phyloP scores from a whole-genome alignment of 2,797 vertebrate species.

The Crossoptilon crossoptilon region DNA sequence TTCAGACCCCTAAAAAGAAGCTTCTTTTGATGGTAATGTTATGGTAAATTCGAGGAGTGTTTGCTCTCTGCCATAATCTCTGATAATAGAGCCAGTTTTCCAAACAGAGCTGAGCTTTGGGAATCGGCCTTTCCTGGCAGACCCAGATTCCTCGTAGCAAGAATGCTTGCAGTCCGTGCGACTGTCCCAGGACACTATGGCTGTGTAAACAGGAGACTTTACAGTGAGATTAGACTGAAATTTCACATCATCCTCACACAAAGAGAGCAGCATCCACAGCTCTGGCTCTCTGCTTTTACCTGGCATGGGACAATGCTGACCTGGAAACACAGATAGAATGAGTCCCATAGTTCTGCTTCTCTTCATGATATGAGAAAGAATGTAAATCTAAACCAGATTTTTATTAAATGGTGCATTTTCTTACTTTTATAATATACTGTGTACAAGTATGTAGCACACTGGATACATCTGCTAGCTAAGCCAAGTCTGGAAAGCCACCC shows the following conservation, averaged over 20 bases:
- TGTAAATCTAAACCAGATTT: background rate
- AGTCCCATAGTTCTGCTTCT: background rate
- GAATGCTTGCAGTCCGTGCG: slow-evolving; percentile 57
- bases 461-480: background rate
- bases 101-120: slow-evolving; percentile 64
- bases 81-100: slow-evolving; percentile 32
- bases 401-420: background rate
- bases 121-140: slow-evolving; percentile 35
- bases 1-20: background rate
- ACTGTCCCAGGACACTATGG: slow-evolving; percentile 53
- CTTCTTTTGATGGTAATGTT: slow-evolving; percentile 15
- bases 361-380: accelerated
- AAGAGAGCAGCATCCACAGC: background rate
- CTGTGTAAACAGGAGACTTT: slow-evolving; percentile 51
- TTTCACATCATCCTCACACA: background rate
- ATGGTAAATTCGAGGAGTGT: slow-evolving; percentile 20
- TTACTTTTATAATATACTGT: background rate
- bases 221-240: background rate
- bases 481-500: background rate
- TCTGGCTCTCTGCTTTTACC: background rate
- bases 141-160: slow-evolving; percentile 57
- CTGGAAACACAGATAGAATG: background rate
- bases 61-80: slow-evolving; percentile 37
- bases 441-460: background rate
- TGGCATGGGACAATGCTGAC: background rate